Base-by-base conservation (phyloP, 2,888 invertebrate species). In the Cheilosia impressa region DNA sequence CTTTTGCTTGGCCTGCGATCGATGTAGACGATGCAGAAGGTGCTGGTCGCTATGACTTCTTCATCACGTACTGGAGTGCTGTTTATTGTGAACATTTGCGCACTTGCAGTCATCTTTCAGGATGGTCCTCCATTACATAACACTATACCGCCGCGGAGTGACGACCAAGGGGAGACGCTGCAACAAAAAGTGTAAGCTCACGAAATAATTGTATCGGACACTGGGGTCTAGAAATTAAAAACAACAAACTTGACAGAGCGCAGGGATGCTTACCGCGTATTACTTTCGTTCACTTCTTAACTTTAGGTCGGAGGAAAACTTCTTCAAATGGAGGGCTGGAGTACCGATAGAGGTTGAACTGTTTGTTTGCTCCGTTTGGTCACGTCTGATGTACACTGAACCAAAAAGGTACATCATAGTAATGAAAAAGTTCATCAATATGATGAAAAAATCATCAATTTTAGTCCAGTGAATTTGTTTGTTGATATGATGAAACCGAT, bases 21-120 rank as follows among this genome's bases (percentile, higher is more conserved):
- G 50, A 31, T 4, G 55, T 4, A 69, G 43, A 31, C 66, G 62
- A 72, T 45, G 71, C 62, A 66, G 50, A 77, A 81, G 85, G 85
- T 85, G 85, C 81, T 65, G 85, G 85, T 50, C 66, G 76, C 62
- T 81, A 85, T 85, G 81, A 85, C 81, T 85, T 85, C 81, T 85
- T 85, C 76, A 81, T 85, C 85, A 85, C 85, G 85, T 85, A 85
- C 53, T 77, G 68, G 81, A 72, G 76, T 63, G 76, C 71, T 62
- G 72, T 76, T 81, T 53, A 72, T 77, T 77, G 81, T 81, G 76
- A 85, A 81, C 76, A 76, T 81, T 85, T 80, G 85, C 85, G 85
- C 85, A 85, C 85, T 81, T 77, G 76, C 85, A 76, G 68, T 81
- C 71, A 81, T 76, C 81, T 85, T 57, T 68, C 71, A 85, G 69